phyloP scores from a whole-genome alignment of 2,888 invertebrate genomes.

The Drosophila gaucha region DNA sequence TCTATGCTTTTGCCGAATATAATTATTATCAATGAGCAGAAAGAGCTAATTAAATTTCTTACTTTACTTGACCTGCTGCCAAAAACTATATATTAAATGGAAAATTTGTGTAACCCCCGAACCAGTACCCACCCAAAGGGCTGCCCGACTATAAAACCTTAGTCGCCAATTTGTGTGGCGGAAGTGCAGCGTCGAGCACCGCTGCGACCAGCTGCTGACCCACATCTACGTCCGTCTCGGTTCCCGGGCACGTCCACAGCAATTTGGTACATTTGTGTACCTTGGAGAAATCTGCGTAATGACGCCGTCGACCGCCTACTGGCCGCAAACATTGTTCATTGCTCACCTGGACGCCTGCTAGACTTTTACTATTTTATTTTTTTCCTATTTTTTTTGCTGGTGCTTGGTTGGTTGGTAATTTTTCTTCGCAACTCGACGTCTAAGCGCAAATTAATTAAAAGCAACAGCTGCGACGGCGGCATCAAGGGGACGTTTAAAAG shows the following conservation, averaged over 20 bases:
- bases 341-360: constrained; percentile 32
- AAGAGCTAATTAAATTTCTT: too few species aligned
- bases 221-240: constrained; percentile 11
- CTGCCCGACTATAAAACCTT: constrained; percentile 9
- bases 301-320: constrained; percentile 18
- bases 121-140: neutral
- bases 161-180: constrained; percentile 20
- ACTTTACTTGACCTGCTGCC: neutral
- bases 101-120: neutral
- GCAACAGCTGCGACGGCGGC: constrained; percentile 48
- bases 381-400: constrained; percentile 11
- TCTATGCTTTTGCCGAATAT: neutral
- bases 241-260: constrained; percentile 12
- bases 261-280: constrained; percentile 40
- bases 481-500: constrained; percentile 25
- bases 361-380: constrained; percentile 15
- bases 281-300: constrained; percentile 72
- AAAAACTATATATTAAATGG: neutral
- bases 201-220: constrained; percentile 8
- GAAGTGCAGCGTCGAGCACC: constrained; percentile 10
- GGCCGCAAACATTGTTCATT: constrained; percentile 44
- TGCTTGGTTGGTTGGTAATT: constrained; percentile 36
- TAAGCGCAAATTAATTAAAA: constrained; percentile 69
- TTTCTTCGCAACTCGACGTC: constrained; percentile 46
- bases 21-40: neutral